Base-by-base conservation (phyloP, 2,888 invertebrate species). In the Hydroisotoma schaefferi region DNA sequence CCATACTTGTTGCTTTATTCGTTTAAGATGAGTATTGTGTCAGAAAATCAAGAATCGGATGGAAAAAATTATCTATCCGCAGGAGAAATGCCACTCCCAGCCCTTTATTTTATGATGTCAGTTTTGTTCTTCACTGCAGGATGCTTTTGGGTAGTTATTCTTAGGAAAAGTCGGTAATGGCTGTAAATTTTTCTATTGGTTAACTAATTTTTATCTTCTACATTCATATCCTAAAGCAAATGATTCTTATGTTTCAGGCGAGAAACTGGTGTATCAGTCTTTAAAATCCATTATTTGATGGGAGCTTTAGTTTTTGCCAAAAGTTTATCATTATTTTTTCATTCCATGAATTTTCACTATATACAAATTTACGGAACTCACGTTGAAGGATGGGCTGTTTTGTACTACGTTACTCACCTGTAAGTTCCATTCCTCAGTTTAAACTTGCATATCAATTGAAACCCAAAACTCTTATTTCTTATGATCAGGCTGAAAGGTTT, bases 321-420 rank as follows among this genome's bases (percentile, higher is more conserved):
- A 77, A 88, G 93, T 0, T 77, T 94, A 23, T 93, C 97, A 0
- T 78, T 98, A 53, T 85, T 97, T 62, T 97, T 98, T 78, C 98
- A 98, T 76, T 94, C 93, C 0, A 88, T 92, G 55, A 92, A 93
- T 76, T 93, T 87, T 75, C 94, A 97, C 76, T 97, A 92, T 75
- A 95, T 99, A 75, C 88, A 94, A 78, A 86, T 84, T 18, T 84
- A 88, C 68, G 98, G 98, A 1, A 90, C 91, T 71, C 95, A 97
- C 75, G 88, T 94, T 3, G 94, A 95, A 25, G 90, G 95, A 0
- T 99, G 98, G 97, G 98, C 98, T 0, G 91, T 98, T 72, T 80
- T 99, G 1, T 99, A 88, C 77, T 99, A 98, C 75, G 88, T 98
- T 55, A 94, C 94, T n/a, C 98, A 99, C 81, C 81, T 99, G 86